These are phyloP conservation scores for Hyperoodon ampullatus DNA, from an alignment of 2,113 vertebrate genomes.

Conservation along the genomic window DNA sequence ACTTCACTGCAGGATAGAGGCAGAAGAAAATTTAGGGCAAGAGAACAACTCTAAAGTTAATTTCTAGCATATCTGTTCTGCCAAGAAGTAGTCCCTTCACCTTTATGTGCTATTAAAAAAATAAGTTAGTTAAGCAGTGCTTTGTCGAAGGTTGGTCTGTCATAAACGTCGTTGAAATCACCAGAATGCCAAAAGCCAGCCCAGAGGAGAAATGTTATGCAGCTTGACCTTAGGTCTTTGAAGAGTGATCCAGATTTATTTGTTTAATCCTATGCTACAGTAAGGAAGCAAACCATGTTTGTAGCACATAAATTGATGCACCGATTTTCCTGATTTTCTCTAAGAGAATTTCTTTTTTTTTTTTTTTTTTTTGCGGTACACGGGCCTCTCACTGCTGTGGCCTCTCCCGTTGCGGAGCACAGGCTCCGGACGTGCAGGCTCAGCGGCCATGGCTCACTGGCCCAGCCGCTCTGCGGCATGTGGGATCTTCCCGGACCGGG, in stretches of 20 bases:
- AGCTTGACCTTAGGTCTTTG: slow-evolving; percentile 20
- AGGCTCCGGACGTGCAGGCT: no score
- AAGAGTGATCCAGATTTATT: slow-evolving; percentile 41
- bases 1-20: slow-evolving; percentile 78
- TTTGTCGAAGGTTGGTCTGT: not conserved
- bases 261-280: slow-evolving; percentile 18
- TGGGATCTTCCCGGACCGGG: no score
- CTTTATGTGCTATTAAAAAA: slow-evolving; percentile 25
- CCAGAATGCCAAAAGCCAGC: slow-evolving; percentile 29
- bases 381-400: no score
- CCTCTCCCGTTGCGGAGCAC: no score
- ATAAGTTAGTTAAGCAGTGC: slow-evolving; percentile 33
- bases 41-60: slow-evolving; percentile 53
- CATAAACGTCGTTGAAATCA: slow-evolving; percentile 33
- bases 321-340: not conserved
- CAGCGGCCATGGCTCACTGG: no score
- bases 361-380: no score
- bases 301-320: not conserved
- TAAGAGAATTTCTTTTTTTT: not conserved
- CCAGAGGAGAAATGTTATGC: not conserved
- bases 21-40: slow-evolving; percentile 66
- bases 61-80: slow-evolving; percentile 29
- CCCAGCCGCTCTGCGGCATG: no score
- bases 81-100: slow-evolving; percentile 34
- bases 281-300: not conserved